Base-by-base conservation (phyloP, 2,113 vertebrate species). In the Vidua chalybeata region DNA sequence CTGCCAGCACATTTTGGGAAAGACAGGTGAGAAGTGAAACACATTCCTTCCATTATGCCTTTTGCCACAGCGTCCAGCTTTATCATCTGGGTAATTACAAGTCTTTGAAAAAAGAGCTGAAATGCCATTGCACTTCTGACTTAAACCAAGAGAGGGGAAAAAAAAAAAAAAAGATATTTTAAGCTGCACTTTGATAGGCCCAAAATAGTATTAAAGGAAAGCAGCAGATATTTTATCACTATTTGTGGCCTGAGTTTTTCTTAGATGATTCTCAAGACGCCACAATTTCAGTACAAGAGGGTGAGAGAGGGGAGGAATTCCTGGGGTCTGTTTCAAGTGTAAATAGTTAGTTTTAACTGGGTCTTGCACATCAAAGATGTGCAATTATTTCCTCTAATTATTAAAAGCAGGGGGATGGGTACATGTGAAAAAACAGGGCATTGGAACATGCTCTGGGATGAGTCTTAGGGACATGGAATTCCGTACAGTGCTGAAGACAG, bases 21-120 rank as follows among this genome's bases (percentile, higher is more conserved):
- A 94, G 94, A 97, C 97, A 97, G 96, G 95, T 97, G 97, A 97
- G 94, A 97, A 97, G 59, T 81, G 64, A 95, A 95, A 85, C 63
- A 93, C 94, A 95, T 95, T 97, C 96, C 81, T 96, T 96, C 94
- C 93, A 79, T 96, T 88, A 84, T 78, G 90, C 58, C 49, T 96
- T 86, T 94, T 93, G 80, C 81, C 51, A 56, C 79, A 89, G 69
- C 5, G 22, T 78, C 74, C 84, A 75, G 76, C 72, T 96, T 96
- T 86, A 95, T 85, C 59, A 84, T 93, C 73, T 69, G 46, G 33
- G 58, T 51, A 92, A 63, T 75, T 81, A 81, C 31, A 66, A 30
- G 49, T 35, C 64, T 84, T 73, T 66, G 72, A 81, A 84, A 64
- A 68, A 92, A 72, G 49, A 71, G 3, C 48, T 87, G 52, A 71